Conservation (phyloP, 1,140 invertebrate species). For the Hetaerina americana region DNA sequence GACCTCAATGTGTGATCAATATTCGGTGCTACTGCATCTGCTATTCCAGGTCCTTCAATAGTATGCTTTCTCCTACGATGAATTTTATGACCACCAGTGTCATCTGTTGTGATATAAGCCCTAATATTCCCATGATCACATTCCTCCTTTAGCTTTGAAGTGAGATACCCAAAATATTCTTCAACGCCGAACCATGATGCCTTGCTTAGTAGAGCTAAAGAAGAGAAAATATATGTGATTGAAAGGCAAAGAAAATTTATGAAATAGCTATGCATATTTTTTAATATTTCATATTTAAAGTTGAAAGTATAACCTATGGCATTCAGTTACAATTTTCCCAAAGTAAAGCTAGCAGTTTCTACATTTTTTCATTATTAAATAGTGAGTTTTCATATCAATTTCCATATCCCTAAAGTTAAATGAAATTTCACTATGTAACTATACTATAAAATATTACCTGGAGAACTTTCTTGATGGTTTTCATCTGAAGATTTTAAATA, state of each 20-base stretch:
- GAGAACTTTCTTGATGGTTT: too few species aligned
- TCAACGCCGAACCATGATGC: conserved; percentile 70
- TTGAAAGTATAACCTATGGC: too few species aligned
- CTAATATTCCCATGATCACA: too few species aligned
- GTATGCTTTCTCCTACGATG: not conserved
- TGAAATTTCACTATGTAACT: too few species aligned
- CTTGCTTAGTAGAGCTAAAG: conserved; percentile 74
- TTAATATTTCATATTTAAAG: not conserved
- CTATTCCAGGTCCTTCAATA: not conserved
- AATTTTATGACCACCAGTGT: too few species aligned
- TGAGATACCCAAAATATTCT: conserved; percentile 57
- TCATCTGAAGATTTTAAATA: too few species aligned
- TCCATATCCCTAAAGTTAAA: too few species aligned
- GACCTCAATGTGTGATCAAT: not conserved
- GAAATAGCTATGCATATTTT: not conserved
- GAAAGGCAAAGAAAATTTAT: conserved; percentile 2
- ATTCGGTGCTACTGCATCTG: not conserved
- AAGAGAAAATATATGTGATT: conserved; percentile 2
- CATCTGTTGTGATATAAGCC: not conserved
- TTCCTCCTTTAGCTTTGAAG: conserved; percentile 49
- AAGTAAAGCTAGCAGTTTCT: too few species aligned
- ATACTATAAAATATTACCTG: too few species aligned
- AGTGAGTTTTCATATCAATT: too few species aligned
- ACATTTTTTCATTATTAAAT: too few species aligned
- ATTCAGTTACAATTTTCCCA: too few species aligned